Evolutionary conservation across 1,140 invertebrate species (phyloP), one percentile per base, ranked within the genome.

Genomic region (Zaprionus capensis): DNA sequence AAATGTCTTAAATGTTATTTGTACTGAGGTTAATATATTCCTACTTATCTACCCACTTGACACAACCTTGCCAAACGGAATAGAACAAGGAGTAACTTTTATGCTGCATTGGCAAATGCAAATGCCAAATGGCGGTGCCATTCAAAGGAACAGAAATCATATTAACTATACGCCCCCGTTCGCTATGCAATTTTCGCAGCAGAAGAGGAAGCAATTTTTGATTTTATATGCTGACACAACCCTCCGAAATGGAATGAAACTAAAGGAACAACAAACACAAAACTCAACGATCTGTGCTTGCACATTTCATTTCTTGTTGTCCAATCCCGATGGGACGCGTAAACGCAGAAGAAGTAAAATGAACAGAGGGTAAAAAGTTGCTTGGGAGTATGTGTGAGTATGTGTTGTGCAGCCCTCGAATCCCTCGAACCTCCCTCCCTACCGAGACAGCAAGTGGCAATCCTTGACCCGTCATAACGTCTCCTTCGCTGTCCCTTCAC

Each of bases 401-500:
- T 31, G 36, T n/a, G 64, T 17, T 15, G 74, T 55, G 62, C n/a
- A 36, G 15, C 28, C 38, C 53, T 64, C 66, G 31, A 51, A 38
- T 36, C 22, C 62, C 70, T 41, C 31, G 9, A 31, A 44, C 11
- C 12, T 24, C 38, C 20, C n/a, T 22, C 22, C 22, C 7, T 2
- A 28, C 28, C 28, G 7, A 9, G n/a, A 17, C 4, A 22, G 28
- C 49, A 80, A 76, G 41, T 76, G 69, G 82, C 84, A 88, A 90
- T 88, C 84, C 84, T 88, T 88, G 84, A 88, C 84, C 84, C 84
- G 81, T 88, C 84, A 88, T 90, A 88, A 88, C 71, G 81, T 73
- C 69, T 62, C 20, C 75, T 58, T 51, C 53, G n/a, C 38, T 56
- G 49, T 26, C 24, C 20, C n/a, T 26, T 41, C 49, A 83, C 84